Conservation (phyloP, 2,888 invertebrate genomes). For the Bhutanitis thaidina region DNA sequence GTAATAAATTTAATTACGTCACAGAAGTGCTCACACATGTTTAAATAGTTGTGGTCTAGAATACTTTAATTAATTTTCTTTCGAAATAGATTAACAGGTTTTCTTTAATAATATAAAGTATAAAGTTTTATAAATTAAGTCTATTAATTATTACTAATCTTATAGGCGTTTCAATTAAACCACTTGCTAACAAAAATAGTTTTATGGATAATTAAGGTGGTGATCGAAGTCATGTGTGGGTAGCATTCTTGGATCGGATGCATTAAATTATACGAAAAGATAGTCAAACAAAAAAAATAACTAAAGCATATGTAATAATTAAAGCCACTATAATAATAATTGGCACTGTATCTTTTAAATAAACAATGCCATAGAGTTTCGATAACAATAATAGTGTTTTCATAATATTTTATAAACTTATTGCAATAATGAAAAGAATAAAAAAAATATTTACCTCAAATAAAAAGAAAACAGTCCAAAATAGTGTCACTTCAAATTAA, state of each 20-base stretch:
- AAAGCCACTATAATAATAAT: background rate
- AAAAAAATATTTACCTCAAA: conserved; percentile 43
- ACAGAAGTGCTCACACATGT: conserved; percentile 13
- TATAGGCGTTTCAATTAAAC: background rate
- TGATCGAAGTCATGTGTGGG: conserved; percentile 12
- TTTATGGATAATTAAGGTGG: conserved; percentile 13
- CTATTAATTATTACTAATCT: conserved; percentile 8
- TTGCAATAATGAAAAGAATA: conserved; percentile 25
- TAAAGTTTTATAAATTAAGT: background rate
- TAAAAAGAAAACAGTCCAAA: conserved; percentile 33
- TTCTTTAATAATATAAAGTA: too few relatives aligned
- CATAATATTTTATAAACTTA: background rate
- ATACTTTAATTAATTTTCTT: conserved; percentile 25
- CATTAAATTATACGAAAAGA: background rate
- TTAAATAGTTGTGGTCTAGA: conserved; percentile 9
- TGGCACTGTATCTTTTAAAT: background rate
- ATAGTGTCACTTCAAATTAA: conserved; percentile 26
- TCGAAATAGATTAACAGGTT: background rate
- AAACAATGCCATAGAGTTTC: background rate
- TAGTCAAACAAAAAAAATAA: conserved; percentile 10
- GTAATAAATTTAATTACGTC: conserved; percentile 17
- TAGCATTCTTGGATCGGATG: conserved; percentile 7
- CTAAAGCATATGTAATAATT: background rate
- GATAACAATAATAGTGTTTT: background rate
- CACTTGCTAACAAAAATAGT: conserved; percentile 11